Conservation (phyloP, 2,888 invertebrate genomes). For the Aphidius colemani region DNA sequence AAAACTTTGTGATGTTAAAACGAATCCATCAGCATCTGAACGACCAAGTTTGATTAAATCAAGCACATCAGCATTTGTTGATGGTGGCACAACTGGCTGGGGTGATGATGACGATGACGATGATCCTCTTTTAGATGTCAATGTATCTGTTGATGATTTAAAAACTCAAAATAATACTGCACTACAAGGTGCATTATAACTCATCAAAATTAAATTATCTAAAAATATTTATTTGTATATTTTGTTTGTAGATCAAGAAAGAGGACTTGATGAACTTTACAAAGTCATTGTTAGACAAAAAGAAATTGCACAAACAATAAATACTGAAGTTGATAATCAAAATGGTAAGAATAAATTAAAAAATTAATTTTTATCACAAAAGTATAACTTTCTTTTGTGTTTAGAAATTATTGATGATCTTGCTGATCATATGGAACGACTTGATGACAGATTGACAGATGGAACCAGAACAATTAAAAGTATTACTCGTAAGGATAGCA, state of each 20-base stretch:
- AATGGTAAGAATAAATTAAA: slow-evolving; percentile 66
- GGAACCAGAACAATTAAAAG: slow-evolving; percentile 71
- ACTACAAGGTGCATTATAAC: slow-evolving; percentile 62
- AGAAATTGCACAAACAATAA: slow-evolving; percentile 74
- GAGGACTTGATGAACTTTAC: slow-evolving; percentile 74
- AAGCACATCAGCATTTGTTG: slow-evolving; percentile 55
- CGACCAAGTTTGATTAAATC: slow-evolving; percentile 54
- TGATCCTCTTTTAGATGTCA: slow-evolving; percentile 59
- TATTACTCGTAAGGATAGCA: slow-evolving; percentile 72
- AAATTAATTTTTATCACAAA: too few species aligned
- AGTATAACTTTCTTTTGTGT: slow-evolving; percentile 39
- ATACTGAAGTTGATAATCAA: slow-evolving; percentile 76
- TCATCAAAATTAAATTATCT: neutral
- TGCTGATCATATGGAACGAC: slow-evolving; percentile 72
- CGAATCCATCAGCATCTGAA: slow-evolving; percentile 48
- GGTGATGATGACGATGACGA: slow-evolving; percentile 58
- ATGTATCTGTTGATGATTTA: slow-evolving; percentile 62
- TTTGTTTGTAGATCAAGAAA: slow-evolving; percentile 70
- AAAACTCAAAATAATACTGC: slow-evolving; percentile 66
- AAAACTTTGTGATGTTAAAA: slow-evolving; percentile 61
- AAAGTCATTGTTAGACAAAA: slow-evolving; percentile 78
- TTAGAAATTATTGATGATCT: slow-evolving; percentile 78
- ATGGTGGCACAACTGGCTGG: slow-evolving; percentile 61
- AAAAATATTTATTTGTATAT: slow-evolving; percentile 7
- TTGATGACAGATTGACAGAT: slow-evolving; percentile 69